These are phyloP conservation scores for Parazoanthus swiftii DNA, from an alignment of 92 coral and sea anemone species.

Conservation along the genomic window DNA sequence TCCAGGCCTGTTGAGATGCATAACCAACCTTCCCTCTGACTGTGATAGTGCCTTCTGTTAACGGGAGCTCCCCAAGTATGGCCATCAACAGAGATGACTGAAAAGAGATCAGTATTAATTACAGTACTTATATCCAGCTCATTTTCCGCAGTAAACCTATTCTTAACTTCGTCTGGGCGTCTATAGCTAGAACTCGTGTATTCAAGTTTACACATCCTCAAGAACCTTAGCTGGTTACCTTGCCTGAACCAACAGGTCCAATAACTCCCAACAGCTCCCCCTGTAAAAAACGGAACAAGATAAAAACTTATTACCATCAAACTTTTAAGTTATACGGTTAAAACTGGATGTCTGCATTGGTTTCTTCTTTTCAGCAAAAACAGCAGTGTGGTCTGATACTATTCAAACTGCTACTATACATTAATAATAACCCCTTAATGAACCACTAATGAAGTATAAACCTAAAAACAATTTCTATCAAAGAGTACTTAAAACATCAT, in stretches of 20 bases:
- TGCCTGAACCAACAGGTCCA: slow-evolving; percentile 83
- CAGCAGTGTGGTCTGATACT: too few relatives aligned
- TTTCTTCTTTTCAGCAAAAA: neutral
- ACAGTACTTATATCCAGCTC: neutral
- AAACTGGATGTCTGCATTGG: neutral
- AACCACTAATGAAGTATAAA: too few relatives aligned
- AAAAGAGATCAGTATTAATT: neutral
- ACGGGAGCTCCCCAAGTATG: slow-evolving; percentile 79
- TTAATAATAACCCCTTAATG: too few relatives aligned
- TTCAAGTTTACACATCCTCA: too few relatives aligned
- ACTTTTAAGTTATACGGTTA: neutral
- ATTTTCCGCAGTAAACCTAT: neutral
- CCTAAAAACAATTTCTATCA: too few relatives aligned
- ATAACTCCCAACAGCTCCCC: slow-evolving; percentile 75
- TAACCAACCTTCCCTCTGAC: slow-evolving; percentile 76
- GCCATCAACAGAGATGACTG: slow-evolving; percentile 79
- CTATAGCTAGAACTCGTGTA: too few relatives aligned
- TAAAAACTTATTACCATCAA: neutral
- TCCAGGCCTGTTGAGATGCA: slow-evolving; percentile 86
- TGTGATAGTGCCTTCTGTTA: slow-evolving; percentile 61
- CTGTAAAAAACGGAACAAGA: slow-evolving; percentile 32
- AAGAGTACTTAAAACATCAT: too few relatives aligned
- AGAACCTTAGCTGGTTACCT: slow-evolving; percentile 47
- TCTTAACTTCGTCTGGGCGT: neutral
- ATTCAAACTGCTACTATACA: too few relatives aligned